Evolutionary conservation across 2,113 vertebrate genomes (phyloP).

Genomic region (Anhinga rufa): DNA sequence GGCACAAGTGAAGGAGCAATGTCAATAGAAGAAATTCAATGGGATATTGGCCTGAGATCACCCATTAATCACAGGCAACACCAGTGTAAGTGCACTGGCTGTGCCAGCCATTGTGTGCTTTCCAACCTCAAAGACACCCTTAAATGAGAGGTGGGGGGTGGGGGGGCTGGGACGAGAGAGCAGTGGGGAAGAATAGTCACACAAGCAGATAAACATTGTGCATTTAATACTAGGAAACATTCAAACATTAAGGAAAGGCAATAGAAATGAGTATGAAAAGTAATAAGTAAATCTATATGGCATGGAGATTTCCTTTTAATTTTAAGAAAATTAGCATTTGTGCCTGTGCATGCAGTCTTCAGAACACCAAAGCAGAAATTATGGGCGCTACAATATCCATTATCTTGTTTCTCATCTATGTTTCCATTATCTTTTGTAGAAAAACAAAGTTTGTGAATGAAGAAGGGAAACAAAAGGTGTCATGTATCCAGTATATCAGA

Average conservation of each 20-base stretch:
- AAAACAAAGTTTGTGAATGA: neutral
- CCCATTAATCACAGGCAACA: neutral
- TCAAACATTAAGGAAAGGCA: neutral
- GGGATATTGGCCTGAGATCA: neutral
- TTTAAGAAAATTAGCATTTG: neutral
- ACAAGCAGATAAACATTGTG: neutral
- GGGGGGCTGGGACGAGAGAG: fast-evolving
- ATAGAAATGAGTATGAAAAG: neutral
- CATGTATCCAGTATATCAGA: neutral
- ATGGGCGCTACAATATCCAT: neutral
- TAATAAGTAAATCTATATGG: neutral
- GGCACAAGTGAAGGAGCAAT: neutral
- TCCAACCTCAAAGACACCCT: neutral
- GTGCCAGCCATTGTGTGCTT: neutral
- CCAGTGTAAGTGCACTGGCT: neutral
- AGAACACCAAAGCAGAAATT: conserved; percentile 29
- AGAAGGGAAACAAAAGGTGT: neutral
- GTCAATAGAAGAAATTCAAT: neutral
- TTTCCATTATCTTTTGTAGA: neutral
- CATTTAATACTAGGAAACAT: neutral
- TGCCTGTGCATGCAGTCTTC: neutral
- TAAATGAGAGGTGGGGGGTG: neutral
- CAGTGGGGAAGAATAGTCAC: neutral
- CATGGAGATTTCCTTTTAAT: neutral
- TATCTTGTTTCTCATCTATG: conserved; percentile 6